Conservation (phyloP, 2,888 invertebrate genomes). For the Eudasyphora cyanicolor region DNA sequence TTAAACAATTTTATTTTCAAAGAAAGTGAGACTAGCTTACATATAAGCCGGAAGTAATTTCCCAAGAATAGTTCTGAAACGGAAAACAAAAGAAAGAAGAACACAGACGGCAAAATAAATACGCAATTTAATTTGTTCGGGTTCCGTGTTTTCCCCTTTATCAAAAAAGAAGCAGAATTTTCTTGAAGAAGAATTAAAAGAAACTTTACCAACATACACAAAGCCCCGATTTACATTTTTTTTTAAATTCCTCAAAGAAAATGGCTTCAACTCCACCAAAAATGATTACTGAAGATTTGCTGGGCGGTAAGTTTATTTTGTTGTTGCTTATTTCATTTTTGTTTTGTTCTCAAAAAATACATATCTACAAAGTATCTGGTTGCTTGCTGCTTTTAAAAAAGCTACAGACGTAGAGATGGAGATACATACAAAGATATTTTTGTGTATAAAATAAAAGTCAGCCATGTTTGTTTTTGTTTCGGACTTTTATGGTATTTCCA, state of each 20-base stretch:
- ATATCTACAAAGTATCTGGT: background rate
- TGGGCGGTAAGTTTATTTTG: conserved; percentile 76
- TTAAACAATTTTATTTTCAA: too few species aligned
- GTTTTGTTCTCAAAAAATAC: background rate
- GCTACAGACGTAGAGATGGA: too few species aligned
- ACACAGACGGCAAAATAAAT: background rate
- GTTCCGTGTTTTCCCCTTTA: too few species aligned
- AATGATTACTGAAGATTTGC: conserved; percentile 78
- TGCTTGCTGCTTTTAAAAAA: background rate
- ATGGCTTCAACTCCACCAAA: conserved; percentile 79
- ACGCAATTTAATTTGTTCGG: conserved; percentile 54
- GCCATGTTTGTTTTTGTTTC: conserved; percentile 62
- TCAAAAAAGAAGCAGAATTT: background rate
- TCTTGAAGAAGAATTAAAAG: conserved; percentile 8
- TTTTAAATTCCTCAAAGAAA: conserved; percentile 64
- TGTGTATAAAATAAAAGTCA: conserved; percentile 39
- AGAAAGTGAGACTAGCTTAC: too few species aligned
- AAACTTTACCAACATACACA: conserved; percentile 3
- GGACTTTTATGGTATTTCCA: conserved; percentile 21
- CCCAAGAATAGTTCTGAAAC: background rate
- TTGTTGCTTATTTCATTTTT: conserved; percentile 38
- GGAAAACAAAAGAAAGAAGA: background rate
- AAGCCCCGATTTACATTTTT: background rate
- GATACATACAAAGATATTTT: background rate
- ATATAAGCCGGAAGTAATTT: background rate